phyloP scores from a whole-genome alignment of 2,888 invertebrate species.

The Nomada flava region DNA sequence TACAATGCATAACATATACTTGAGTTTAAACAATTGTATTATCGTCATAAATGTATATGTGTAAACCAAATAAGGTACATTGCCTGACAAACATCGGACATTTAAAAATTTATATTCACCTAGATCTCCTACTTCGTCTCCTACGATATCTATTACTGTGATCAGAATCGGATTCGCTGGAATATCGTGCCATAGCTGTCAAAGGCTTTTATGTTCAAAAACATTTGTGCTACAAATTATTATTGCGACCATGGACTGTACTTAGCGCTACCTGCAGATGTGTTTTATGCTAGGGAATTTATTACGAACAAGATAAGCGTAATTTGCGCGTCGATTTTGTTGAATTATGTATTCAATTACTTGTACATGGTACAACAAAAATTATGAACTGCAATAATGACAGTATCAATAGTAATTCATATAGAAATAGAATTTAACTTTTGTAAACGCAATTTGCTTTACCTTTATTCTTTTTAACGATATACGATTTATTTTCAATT shows the following conservation, averaged over 20 bases:
- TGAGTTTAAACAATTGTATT: not conserved
- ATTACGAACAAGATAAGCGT: not conserved
- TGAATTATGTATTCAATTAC: not conserved
- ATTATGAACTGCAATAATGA: not conserved
- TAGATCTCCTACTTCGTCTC: conserved; percentile 74
- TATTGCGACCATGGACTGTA: not conserved
- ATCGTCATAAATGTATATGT: not conserved
- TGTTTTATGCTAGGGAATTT: not conserved
- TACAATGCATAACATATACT: no score
- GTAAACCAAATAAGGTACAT: not conserved
- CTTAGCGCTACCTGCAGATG: not conserved
- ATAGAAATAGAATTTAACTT: not conserved
- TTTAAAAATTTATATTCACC: conserved; percentile 48
- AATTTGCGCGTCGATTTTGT: not conserved
- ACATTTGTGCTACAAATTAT: conserved; percentile 4
- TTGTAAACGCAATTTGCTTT: not conserved
- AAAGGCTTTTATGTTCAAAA: conserved; percentile 4
- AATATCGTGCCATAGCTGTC: conserved; percentile 79
- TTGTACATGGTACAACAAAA: not conserved
- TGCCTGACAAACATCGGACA: not conserved
- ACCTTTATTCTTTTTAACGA: not conserved
- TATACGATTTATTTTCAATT: not conserved
- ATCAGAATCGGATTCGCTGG: conserved; percentile 82
- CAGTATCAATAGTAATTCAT: no score
- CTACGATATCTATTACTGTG: conserved; percentile 77